A percentile compares a stretch with the other conserved stretches of the same genome.
Conservation (phyloP, 2,888 invertebrate genomes). For the Protula sp. region DNA sequence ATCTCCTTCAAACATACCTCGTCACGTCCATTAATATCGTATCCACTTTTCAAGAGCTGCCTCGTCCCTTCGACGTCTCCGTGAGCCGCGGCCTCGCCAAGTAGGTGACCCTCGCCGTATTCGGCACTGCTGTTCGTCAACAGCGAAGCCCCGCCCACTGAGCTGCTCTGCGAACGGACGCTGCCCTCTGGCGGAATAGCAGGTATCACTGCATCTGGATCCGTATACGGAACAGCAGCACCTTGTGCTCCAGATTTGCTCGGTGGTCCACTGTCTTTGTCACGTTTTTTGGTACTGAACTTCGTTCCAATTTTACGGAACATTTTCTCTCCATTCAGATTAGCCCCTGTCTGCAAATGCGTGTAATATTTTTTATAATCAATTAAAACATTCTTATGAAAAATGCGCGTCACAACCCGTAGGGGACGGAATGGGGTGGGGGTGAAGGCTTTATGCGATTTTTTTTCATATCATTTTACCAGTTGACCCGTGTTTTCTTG, state of each 20-base stretch:
- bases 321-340: too few relatives aligned
- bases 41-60: conserved; percentile 2
- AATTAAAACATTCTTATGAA: too few relatives aligned
- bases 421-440: too few relatives aligned
- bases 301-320: neutral
- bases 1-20: conserved; percentile 9
- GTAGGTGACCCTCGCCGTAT: neutral
- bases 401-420: too few relatives aligned
- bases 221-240: neutral
- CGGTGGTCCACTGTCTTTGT: neutral
- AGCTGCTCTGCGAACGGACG: neutral
- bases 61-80: conserved; percentile 1
- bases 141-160: neutral
- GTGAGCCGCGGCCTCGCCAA: conserved; percentile 9
- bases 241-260: neutral
- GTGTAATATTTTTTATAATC: too few relatives aligned
- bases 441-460: too few relatives aligned
- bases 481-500: too few relatives aligned
- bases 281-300: neutral
- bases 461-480: too few relatives aligned
- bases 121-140: neutral
- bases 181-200: neutral
- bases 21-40: conserved; percentile 6
- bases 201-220: neutral
- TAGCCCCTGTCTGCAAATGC: too few relatives aligned